Conservation (phyloP, 1,140 invertebrate species). For the Carposina sasakii region DNA sequence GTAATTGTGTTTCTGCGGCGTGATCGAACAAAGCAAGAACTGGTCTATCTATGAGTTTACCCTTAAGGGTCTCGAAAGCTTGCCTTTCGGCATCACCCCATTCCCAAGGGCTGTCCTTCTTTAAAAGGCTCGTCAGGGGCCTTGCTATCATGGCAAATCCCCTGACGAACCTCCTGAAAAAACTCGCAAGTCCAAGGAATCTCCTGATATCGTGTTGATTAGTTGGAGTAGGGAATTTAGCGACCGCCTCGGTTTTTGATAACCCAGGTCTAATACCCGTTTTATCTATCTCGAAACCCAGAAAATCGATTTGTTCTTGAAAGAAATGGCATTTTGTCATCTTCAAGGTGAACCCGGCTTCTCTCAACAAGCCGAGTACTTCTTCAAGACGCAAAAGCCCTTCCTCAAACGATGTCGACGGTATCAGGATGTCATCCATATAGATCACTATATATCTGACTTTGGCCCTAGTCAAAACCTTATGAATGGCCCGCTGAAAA, state of each 20-base stretch:
- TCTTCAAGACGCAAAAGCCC: constrained; percentile 33
- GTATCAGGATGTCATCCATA: constrained; percentile 54
- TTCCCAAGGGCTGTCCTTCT: constrained; percentile 19
- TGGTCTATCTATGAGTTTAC: constrained; percentile 17
- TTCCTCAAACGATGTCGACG: constrained; percentile 35
- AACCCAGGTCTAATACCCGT: constrained; percentile 16
- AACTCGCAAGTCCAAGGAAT: constrained; percentile 18
- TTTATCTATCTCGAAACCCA: constrained; percentile 20
- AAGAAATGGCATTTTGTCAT: constrained; percentile 36
- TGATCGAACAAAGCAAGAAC: constrained; percentile 35
- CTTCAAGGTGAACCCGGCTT: constrained; percentile 27
- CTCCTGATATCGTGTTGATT: constrained; percentile 1
- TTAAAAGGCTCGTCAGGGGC: constrained; percentile 30
- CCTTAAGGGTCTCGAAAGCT: not conserved
- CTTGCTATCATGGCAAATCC: constrained; percentile 24
- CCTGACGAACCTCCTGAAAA: constrained; percentile 24
- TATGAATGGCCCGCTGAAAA: constrained; percentile 35
- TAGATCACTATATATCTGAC: constrained; percentile 15
- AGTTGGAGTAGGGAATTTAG: not conserved
- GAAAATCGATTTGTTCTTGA: constrained; percentile 23
- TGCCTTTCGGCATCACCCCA: not conserved
- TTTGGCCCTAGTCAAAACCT: constrained; percentile 7
- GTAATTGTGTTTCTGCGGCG: too few relatives aligned
- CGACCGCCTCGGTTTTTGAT: not conserved
- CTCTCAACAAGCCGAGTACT: constrained; percentile 20